Percentiles rank a stretch among this genome's conserved stretches.
phyloP scores from a whole-genome alignment of 1,140 invertebrate species.

The Drosophila mayri region DNA sequence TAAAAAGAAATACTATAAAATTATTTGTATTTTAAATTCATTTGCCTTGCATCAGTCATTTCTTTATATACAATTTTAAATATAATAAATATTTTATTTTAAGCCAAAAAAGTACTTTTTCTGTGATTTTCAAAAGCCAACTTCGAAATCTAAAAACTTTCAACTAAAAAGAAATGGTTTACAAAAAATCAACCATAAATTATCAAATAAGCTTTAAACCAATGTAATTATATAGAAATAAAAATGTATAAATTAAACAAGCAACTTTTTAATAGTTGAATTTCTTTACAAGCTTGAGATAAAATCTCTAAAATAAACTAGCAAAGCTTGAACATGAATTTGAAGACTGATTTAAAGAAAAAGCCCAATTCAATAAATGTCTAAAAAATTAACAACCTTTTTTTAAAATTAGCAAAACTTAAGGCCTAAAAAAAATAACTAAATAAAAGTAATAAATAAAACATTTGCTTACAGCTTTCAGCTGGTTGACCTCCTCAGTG shows the following conservation, averaged over 20 bases:
- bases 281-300: background rate
- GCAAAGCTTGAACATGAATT: background rate
- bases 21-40: background rate
- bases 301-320: background rate
- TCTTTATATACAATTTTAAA: too few species aligned
- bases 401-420: background rate
- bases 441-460: slow-evolving; percentile 17
- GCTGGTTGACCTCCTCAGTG: slow-evolving; percentile 84
- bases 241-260: too few species aligned
- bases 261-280: too few species aligned
- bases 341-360: background rate
- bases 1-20: too few species aligned
- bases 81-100: too few species aligned
- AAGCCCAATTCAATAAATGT: background rate
- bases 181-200: too few species aligned
- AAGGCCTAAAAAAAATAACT: background rate
- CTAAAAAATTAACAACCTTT: background rate
- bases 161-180: too few species aligned
- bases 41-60: background rate
- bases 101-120: too few species aligned
- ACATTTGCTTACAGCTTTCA: slow-evolving; percentile 84
- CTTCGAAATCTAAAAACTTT: too few species aligned
- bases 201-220: too few species aligned
- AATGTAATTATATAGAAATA: too few species aligned
- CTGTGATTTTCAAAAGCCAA: too few species aligned